Base-by-base conservation (phyloP, 1,140 invertebrate genomes). In the Drosophila arizonae region DNA sequence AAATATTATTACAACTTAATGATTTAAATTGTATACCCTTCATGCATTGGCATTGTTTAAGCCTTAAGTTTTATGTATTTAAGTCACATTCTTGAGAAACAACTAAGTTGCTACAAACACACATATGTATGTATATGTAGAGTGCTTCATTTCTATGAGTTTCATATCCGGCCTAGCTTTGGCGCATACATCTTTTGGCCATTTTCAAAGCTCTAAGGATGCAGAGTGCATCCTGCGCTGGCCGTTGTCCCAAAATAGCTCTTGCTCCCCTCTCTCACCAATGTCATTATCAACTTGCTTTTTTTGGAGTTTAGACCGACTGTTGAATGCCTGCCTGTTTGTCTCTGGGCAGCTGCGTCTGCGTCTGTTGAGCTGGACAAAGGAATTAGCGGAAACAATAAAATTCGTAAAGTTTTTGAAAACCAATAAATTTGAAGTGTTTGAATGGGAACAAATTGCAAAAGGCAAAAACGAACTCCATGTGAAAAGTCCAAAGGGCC, bases 371-470 rank as follows among this genome's bases (percentile, higher is more conserved):
- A 43, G n/a, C 73, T 88, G 84, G 84, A 84, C 84, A 88, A 88
- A 84, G 66, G 79, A 88, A 88, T 88, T 88, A 88, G 74, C 79
- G 84, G 84, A 88, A 88, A 88, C 84, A 88, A 88, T 88, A 88
- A 88, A 88, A 75, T 88, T 77, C 67, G 58, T n/a, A 84, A 88
- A 88, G 63, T 88, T 87, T 88, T 72, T 80, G 77, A 89, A 79
- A 84, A 78, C 84, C 84, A 88, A 88, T 88, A 88, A 88, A 88
- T 88, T 88, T 78, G 68, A 80, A 88, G 84, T 88, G 84, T 80
- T 85, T 77, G 79, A 80, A 88, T 88, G 84, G 74, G 73, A 88
- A 89, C 84, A 88, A 88, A 88, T 84, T 88, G 85, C 80, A 76
- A 85, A 73, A 67, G 74, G 56, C 80, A 87, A 72, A 79, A 79